Percentiles rank a stretch among this genome's conserved stretches.
These are phyloP conservation scores for Pseudochaenichthys georgianus DNA, from an alignment of 2,797 vertebrate genomes.

Conservation along the genomic window DNA sequence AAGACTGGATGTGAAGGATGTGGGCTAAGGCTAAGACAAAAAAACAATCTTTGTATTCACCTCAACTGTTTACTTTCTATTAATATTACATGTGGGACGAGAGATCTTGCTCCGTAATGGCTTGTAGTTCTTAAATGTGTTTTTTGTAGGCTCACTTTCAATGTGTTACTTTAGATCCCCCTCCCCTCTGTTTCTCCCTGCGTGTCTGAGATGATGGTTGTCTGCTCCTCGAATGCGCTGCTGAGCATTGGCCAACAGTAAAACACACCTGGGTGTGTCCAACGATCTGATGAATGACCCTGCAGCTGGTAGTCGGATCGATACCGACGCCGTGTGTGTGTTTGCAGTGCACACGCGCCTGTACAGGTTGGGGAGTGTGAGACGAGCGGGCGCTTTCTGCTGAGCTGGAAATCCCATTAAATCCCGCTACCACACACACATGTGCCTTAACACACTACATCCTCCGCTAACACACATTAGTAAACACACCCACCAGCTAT, in stretches of 20 bases:
- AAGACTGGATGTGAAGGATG: too few relatives aligned
- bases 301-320: slow-evolving; percentile 77
- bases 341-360: not conserved
- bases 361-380: slow-evolving; percentile 52
- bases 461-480: slow-evolving; percentile 64
- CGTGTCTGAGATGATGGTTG: slow-evolving; percentile 64
- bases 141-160: not conserved
- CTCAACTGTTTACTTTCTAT: not conserved
- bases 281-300: slow-evolving; percentile 83
- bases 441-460: slow-evolving; percentile 51
- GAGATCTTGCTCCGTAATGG: not conserved
- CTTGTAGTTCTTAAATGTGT: not conserved
- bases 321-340: slow-evolving; percentile 52
- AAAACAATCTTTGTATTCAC: not conserved
- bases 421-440: slow-evolving; percentile 59
- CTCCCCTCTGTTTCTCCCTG: slow-evolving; percentile 21
- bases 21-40: not conserved
- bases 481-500: slow-evolving; percentile 62
- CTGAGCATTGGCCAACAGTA: slow-evolving; percentile 82
- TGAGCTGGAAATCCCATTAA: slow-evolving; percentile 88
- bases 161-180: slow-evolving; percentile 27
- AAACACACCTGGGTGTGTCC: slow-evolving; percentile 86
- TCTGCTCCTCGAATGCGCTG: slow-evolving; percentile 76
- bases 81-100: not conserved
- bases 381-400: slow-evolving; percentile 78